These are phyloP conservation scores for Andricus quercusramuli DNA, from an alignment of 2,888 invertebrate genomes.

Conservation along the genomic window DNA sequence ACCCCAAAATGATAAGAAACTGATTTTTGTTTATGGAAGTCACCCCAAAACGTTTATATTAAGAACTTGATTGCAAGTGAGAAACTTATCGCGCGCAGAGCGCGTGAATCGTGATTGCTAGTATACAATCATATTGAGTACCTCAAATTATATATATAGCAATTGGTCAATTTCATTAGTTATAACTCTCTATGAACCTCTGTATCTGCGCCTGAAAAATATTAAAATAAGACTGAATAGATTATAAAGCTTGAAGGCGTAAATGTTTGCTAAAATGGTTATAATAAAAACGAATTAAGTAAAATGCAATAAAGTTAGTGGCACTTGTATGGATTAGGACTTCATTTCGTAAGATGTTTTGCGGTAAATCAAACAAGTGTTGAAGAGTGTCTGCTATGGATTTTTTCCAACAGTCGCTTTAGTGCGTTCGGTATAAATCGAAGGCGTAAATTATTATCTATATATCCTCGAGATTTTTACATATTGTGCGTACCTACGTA, in stretches of 20 bases:
- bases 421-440: conserved; percentile 5
- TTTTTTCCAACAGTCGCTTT: conserved; percentile 27
- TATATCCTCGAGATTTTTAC: conserved; percentile 5
- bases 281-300: neutral
- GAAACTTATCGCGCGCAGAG: too few species aligned
- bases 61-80: too few species aligned
- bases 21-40: too few species aligned
- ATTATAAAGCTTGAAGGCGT: neutral
- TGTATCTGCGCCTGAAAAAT: neutral
- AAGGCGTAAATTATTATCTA: conserved; percentile 35
- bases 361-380: neutral
- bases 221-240: neutral
- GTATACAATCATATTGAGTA: too few species aligned
- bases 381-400: neutral
- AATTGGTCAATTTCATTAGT: too few species aligned
- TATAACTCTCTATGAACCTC: too few species aligned
- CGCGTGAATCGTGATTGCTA: too few species aligned
- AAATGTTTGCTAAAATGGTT: neutral
- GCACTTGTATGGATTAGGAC: neutral
- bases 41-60: too few species aligned
- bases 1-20: too few species aligned
- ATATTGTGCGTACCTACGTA: conserved; percentile 6
- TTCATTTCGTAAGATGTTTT: neutral
- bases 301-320: neutral
- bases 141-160: too few species aligned